Base-by-base conservation (phyloP, 2,797 vertebrate genomes). In the Luscinia megarhynchos region DNA sequence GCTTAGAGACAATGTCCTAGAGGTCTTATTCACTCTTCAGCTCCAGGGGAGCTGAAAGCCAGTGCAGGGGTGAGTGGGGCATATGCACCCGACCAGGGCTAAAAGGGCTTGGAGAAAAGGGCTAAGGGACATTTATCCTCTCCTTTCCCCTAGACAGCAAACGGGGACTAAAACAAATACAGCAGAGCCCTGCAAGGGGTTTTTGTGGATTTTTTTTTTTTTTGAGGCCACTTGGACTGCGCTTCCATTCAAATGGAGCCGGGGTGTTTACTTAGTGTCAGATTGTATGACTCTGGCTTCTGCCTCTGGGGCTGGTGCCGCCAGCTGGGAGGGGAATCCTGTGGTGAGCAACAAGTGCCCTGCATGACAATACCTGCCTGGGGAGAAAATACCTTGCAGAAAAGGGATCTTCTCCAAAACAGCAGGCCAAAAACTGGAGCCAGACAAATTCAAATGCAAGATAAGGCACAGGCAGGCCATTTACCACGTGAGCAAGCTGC, bases 1-100 rank as follows among this genome's bases (percentile, higher is more conserved):
- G 98, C 98, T 99, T 99, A 99, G 98, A 88, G 83, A 89, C 92
- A 92, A 93, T 93, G 83, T 73, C 36, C 4, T 5, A 69, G 77
- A 67, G 53, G 64, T 84, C 61, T 94, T 78, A 62, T 22, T 61
- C 3, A 10, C 51, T 80, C 68, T 34, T 62, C 66, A 68, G 57
- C 87, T 90, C 36, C 93, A 61, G 81, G 62, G 87, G 67, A 84
- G 74, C 69, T 3, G 0, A 84, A 95, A 83, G 70, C 30, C 3
- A 10, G 26, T 0, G 9, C 26, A 18, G 62, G 46, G 30, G 9
- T 3, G 4, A 74, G 69, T 17, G 38, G 53, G 62, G 68, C 3
- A 4, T 24, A 26, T 1, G 4, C 1, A 6, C 16, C 23, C 1
- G 2, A n/a, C 12, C 32, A 9, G 11, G 34, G 63, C 59, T 88